These are phyloP conservation scores for Pinna nobilis DNA, from an alignment of 1,140 invertebrate genomes.

Conservation along the genomic window DNA sequence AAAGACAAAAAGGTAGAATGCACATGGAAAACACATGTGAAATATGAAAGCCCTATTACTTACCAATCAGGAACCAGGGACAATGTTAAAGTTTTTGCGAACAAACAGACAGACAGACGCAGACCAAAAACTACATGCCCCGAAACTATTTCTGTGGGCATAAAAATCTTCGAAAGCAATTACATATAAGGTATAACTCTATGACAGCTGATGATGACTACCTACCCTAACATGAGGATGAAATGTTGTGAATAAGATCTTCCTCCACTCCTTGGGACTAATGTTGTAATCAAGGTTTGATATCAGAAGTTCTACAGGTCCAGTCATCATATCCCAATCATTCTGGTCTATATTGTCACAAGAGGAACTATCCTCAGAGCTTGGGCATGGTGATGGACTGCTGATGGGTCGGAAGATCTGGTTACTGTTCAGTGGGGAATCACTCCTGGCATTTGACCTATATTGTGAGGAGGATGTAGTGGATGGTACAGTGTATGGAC, in stretches of 20 bases:
- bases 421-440: conserved; percentile 29
- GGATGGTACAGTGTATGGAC: neutral
- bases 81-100: no score
- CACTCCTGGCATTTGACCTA: no score
- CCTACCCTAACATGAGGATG: conserved; percentile 82
- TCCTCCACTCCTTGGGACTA: conserved; percentile 82
- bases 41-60: no score
- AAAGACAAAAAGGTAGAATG: no score
- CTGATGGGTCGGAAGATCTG: conserved; percentile 27
- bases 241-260: conserved; percentile 81
- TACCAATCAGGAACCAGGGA: no score
- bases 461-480: no score
- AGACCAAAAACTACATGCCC: no score
- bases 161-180: no score
- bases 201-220: neutral
- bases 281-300: conserved; percentile 87
- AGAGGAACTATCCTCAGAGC: conserved; percentile 12
- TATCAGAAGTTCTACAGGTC: conserved; percentile 81
- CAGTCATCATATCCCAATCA: conserved; percentile 37
- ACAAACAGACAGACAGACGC: no score
- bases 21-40: no score
- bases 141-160: no score
- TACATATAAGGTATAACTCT: neutral
- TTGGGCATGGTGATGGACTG: conserved; percentile 20
- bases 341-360: conserved; percentile 18